Evolutionary conservation across 2,888 invertebrate species (phyloP), one percentile per base, ranked within the genome.

Genomic region (Branchipolynoe longqiensis): DNA sequence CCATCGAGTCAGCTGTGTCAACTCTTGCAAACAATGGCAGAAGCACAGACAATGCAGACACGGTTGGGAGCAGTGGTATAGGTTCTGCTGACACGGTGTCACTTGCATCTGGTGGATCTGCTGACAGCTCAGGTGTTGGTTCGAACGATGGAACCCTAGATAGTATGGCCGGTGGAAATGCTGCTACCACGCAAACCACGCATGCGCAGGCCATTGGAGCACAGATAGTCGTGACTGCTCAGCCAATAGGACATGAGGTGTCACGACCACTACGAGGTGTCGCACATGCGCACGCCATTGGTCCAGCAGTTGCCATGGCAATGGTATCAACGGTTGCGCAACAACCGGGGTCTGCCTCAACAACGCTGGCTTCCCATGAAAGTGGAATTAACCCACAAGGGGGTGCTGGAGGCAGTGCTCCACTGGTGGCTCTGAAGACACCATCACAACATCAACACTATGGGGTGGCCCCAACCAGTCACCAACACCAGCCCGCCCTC

Each of bases 1-100:
- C 88, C 18, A 89, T 90, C 56, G 90, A 90, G 36, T 88, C 89
- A 36, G 89, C 85, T 18, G 86, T 87, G 1, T 88, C 88, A 18
- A 48, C 14, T n/a, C n/a, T n/a, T n/a, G n/a, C n/a, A 28, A 69
- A 69, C 48, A 58, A 36, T 58, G 38, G 31, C 22, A 54, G 28
- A 1, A 73, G 14, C 33, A 12, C 6, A 6, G 78, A 78, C 22
- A 78, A 78, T 41, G 38, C 64, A n/a, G 64, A 83, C 38, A 64
- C 62, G n/a, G 28, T 59, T 12, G 59, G 83, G 1, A 78, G 73
- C 40, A 58, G 54, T 40, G 59, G 40, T 1, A 54, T 64, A 3
- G 54, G 81, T 1, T 56, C 81, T 0, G 69, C 41, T 12, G 40
- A 54, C 33, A 38, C 54, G 3, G 78, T 74, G 31, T 83, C 40